phyloP scores from a whole-genome alignment of 2,113 vertebrate species.

The Centropus unirufus region DNA sequence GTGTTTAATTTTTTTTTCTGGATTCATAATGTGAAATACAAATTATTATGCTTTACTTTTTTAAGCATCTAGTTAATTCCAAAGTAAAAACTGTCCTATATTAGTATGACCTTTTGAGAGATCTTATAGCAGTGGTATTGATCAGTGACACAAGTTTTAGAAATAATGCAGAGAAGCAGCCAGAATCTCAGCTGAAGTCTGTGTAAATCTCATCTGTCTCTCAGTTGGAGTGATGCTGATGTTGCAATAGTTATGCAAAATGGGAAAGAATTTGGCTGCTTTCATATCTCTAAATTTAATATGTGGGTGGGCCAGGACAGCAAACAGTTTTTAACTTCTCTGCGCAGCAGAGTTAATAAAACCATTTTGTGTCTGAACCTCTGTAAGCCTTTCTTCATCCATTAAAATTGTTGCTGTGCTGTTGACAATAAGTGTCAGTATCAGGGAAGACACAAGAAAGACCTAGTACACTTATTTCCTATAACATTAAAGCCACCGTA shows the following conservation, averaged over 20 bases:
- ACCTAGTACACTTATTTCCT: slow-evolving; percentile 28
- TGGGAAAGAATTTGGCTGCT: slow-evolving; percentile 28
- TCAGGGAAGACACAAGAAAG: slow-evolving; percentile 6
- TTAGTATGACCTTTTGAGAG: slow-evolving; percentile 39
- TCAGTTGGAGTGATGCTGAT: slow-evolving; percentile 34
- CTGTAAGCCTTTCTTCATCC: not conserved
- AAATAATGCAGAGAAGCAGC: slow-evolving; percentile 27
- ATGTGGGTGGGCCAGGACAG: slow-evolving; percentile 1
- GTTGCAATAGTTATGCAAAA: slow-evolving; percentile 1
- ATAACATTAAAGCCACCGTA: slow-evolving; percentile 46
- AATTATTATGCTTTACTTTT: slow-evolving; percentile 8
- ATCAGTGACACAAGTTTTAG: slow-evolving; percentile 31
- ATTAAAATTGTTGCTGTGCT: slow-evolving; percentile 9
- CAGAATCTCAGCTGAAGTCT: slow-evolving; percentile 32
- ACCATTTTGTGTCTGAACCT: not conserved
- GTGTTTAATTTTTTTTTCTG: not conserved
- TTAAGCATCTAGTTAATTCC: slow-evolving; percentile 46
- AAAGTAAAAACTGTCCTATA: slow-evolving; percentile 30
- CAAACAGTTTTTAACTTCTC: slow-evolving; percentile 1
- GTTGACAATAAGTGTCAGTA: slow-evolving; percentile 13
- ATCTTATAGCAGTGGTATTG: slow-evolving; percentile 23
- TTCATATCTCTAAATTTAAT: slow-evolving; percentile 25
- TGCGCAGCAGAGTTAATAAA: slow-evolving; percentile 15
- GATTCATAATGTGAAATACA: not conserved
- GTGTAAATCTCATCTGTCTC: slow-evolving; percentile 50